Percentiles rank a stretch among this genome's conserved stretches.
phyloP scores from a whole-genome alignment of 1,140 invertebrate genomes.

The Thaumetopoea pityocampa region DNA sequence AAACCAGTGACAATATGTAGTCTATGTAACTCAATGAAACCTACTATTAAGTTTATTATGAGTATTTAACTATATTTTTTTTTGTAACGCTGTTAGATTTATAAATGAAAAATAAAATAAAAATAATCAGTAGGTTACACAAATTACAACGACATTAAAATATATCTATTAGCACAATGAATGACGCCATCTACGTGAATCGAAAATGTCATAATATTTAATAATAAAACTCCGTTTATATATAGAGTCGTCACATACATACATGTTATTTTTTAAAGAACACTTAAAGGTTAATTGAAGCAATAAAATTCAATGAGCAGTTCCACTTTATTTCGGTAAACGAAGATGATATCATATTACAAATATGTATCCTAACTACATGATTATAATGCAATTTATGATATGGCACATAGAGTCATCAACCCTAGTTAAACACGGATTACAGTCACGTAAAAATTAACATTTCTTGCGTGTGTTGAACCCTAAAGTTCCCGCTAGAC shows the following conservation, averaged over 20 bases:
- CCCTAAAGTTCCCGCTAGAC: conserved; percentile 1
- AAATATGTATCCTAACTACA: conserved; percentile 1
- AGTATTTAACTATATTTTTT: too few species aligned
- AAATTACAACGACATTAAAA: too few species aligned
- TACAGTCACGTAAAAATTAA: conserved; percentile 34
- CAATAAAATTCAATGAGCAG: neutral
- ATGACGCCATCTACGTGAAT: too few species aligned
- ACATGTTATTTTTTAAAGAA: neutral
- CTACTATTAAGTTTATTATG: too few species aligned
- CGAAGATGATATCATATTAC: conserved; percentile 1
- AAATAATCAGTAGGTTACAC: too few species aligned
- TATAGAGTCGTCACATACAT: conserved; percentile 5
- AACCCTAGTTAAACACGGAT: conserved; percentile 33
- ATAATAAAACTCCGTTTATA: neutral
- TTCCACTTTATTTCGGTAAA: neutral
- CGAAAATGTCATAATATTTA: neutral
- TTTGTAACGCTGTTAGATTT: too few species aligned
- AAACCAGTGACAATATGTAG: too few species aligned
- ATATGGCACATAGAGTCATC: conserved; percentile 44
- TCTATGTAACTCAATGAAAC: too few species aligned
- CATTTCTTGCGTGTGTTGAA: conserved; percentile 11
- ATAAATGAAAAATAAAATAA: too few species aligned
- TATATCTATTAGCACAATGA: too few species aligned
- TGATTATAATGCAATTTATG: conserved; percentile 28
- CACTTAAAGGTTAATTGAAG: conserved; percentile 5